Percentiles rank a stretch among this genome's conserved stretches.
Conservation (phyloP, 2,797 vertebrate species). For the Vireo griseus region DNA sequence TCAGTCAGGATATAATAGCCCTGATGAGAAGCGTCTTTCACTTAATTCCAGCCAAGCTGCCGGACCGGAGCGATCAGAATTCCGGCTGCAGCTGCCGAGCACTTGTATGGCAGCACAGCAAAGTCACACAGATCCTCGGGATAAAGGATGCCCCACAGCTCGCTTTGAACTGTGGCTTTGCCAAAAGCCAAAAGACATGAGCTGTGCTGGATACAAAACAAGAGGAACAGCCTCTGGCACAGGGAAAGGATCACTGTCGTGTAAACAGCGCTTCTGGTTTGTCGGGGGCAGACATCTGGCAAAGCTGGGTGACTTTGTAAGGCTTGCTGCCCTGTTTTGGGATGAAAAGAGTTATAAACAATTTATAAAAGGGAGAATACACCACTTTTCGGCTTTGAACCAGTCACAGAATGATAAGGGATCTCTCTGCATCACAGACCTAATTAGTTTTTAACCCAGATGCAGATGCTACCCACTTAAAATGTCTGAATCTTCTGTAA, state of each 20-base stretch:
- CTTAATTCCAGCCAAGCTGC: not conserved
- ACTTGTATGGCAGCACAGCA: accelerated
- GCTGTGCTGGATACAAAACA: not conserved
- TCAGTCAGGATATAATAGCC: accelerated
- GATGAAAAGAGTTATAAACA: not conserved
- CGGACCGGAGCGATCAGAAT: accelerated
- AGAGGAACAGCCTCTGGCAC: not conserved
- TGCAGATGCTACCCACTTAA: not conserved
- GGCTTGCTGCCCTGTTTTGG: not conserved
- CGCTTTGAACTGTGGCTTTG: not conserved
- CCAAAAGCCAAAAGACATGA: not conserved
- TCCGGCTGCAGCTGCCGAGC: not conserved
- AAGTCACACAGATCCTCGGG: not conserved
- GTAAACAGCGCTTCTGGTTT: accelerated
- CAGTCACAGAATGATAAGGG: accelerated
- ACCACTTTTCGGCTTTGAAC: not conserved
- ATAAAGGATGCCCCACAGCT: not conserved
- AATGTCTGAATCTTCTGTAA: not conserved
- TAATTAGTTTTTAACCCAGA: not conserved
- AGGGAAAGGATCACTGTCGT: accelerated
- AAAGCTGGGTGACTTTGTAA: not conserved
- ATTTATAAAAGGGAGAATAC: not conserved
- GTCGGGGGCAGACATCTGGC: not conserved
- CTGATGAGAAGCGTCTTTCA: not conserved
- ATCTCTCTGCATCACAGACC: not conserved